These are phyloP conservation scores for Drosophila oshimai DNA, from an alignment of 1,140 invertebrate genomes.

Conservation along the genomic window DNA sequence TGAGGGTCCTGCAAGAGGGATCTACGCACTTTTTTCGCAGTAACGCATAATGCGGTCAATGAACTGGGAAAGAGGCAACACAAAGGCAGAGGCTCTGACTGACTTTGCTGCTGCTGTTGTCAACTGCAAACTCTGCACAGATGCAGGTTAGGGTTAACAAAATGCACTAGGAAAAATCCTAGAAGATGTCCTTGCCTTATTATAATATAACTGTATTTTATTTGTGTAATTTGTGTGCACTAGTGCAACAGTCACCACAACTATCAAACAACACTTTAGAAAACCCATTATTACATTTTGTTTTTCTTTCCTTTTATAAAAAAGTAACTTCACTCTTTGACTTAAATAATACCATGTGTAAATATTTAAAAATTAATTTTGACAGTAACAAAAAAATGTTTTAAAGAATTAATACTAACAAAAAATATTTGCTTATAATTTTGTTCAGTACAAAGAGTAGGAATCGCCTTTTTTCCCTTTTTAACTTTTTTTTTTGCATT, in stretches of 20 bases:
- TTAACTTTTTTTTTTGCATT: slow-evolving; percentile 38
- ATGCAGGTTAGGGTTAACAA: slow-evolving; percentile 20
- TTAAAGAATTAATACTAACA: too few relatives aligned
- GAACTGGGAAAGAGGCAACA: slow-evolving; percentile 51
- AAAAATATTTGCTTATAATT: not conserved
- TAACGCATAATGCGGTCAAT: slow-evolving; percentile 71
- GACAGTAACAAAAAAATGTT: too few relatives aligned
- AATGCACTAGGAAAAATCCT: not conserved
- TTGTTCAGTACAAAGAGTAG: not conserved
- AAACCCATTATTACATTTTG: too few relatives aligned
- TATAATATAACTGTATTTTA: too few relatives aligned
- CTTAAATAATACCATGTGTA: too few relatives aligned
- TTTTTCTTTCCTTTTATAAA: too few relatives aligned
- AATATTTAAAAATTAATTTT: too few relatives aligned
- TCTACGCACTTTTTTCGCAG: slow-evolving; percentile 37
- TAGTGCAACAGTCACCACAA: too few relatives aligned
- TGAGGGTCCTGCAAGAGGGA: not conserved
- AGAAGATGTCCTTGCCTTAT: too few relatives aligned
- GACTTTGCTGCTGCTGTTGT: slow-evolving; percentile 42
- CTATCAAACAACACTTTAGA: too few relatives aligned
- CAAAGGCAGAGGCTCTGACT: slow-evolving; percentile 26
- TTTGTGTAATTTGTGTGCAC: too few relatives aligned
- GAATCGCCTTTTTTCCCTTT: slow-evolving; percentile 14
- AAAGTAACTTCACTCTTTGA: too few relatives aligned
- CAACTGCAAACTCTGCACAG: slow-evolving; percentile 43